These are phyloP conservation scores for Eublepharis macularius DNA, from an alignment of 2,113 vertebrate species.

Conservation along the genomic window DNA sequence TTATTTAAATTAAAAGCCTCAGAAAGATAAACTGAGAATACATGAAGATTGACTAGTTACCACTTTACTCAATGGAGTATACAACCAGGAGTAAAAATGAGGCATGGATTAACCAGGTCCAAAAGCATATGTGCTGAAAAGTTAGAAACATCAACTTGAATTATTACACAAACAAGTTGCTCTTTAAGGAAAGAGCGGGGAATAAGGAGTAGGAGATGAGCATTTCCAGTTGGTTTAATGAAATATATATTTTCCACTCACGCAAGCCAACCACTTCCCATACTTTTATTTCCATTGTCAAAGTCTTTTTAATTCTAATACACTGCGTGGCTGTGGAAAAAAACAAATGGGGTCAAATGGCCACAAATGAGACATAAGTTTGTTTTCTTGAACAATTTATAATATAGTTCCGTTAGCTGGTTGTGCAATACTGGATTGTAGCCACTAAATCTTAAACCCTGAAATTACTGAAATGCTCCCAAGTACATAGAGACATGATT, in stretches of 20 bases:
- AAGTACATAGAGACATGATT: slow-evolving; percentile 69
- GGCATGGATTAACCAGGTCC: slow-evolving; percentile 75
- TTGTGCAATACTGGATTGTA: slow-evolving; percentile 69
- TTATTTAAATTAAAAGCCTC: slow-evolving; percentile 84
- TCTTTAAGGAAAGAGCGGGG: slow-evolving; percentile 55
- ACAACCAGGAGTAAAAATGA: slow-evolving; percentile 75
- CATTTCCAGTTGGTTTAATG: slow-evolving; percentile 65
- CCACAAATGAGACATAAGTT: slow-evolving; percentile 49
- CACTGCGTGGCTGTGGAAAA: slow-evolving; percentile 57
- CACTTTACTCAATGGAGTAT: slow-evolving; percentile 73
- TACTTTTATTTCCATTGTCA: slow-evolving; percentile 66
- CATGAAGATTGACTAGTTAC: slow-evolving; percentile 77
- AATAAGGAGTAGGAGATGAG: slow-evolving; percentile 64
- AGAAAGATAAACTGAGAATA: slow-evolving; percentile 80
- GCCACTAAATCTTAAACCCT: slow-evolving; percentile 66
- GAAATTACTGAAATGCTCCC: slow-evolving; percentile 69
- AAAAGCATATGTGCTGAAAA: slow-evolving; percentile 67
- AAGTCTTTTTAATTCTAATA: slow-evolving; percentile 62
- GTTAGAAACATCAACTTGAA: slow-evolving; percentile 67
- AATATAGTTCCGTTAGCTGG: slow-evolving; percentile 61
- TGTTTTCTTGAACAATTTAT: slow-evolving; percentile 54
- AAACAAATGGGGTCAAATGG: slow-evolving; percentile 64
- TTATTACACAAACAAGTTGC: slow-evolving; percentile 69
- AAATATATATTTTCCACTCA: slow-evolving; percentile 63
- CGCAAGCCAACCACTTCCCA: slow-evolving; percentile 69